Evolutionary conservation across 2,113 vertebrate genomes (phyloP), one percentile per base, ranked within the genome.

Genomic region (Tachycineta bicolor): DNA sequence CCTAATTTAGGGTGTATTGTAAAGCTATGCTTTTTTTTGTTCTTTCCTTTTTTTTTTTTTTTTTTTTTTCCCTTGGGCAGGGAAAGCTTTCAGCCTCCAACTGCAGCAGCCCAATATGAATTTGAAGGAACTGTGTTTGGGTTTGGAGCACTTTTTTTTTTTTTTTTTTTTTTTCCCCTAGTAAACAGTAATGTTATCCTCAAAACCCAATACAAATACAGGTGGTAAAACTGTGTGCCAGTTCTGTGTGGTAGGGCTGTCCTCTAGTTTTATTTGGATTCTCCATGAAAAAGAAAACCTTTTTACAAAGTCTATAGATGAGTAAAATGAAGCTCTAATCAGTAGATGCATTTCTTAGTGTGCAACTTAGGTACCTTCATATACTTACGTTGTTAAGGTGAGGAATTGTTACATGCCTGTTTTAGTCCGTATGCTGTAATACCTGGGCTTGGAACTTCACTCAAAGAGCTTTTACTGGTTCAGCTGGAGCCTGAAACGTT

Each of bases 1-100:
- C 82, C 87, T 88, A 74, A 94, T 91, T 90, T 93, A 68, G 87
- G 68, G 70, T 47, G 47, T n/a, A 80, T 90, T 59, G 59, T 87
- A 90, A 91, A 85, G 26, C 47, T 41, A 7, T 33, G 37, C 3
- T 15, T 8, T 46, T 37, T 12, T 9, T 8, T 3, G 41, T 16
- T 60, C 22, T 12, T 37, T 37, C 37, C 37, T 37, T 37, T 37
- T 37, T 28, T 28, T 39, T 28, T 37, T 37, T 25, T 24, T 24
- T 37, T 24, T 46, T 5, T 3, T 39, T 11, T 7, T 5, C 4
- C 11, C 22, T 6, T 12, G 7, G 4, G 3, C 1, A 0, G 15
- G 11, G 17, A 49, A 33, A 70, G 18, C 9, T 63, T 74, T 93
- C 43, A 50, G 16, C 37, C 20, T 62, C 8, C 1, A 14, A 12